Evolutionary conservation across 2,113 vertebrate genomes (phyloP).

Genomic region (Clarias batrachus): DNA sequence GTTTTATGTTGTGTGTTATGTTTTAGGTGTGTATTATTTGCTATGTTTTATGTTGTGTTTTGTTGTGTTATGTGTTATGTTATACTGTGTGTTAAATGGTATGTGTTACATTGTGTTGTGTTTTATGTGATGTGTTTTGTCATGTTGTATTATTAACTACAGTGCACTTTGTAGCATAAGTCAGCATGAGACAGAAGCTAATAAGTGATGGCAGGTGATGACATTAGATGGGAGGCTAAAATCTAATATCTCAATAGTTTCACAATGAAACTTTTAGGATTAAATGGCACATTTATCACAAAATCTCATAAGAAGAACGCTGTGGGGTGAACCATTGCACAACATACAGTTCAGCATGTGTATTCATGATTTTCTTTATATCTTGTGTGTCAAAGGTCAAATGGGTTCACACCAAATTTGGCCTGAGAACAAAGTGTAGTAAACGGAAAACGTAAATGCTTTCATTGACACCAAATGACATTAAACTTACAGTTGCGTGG

Average conservation of each 20-base stretch:
- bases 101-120: no score
- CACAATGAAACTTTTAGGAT: not conserved
- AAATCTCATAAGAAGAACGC: not conserved
- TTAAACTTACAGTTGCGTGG: not conserved
- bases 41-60: no score
- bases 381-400: not conserved
- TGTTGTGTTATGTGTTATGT: no score
- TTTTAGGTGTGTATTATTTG: no score
- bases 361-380: not conserved
- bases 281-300: not conserved
- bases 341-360: not conserved
- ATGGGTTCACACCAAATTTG: not conserved
- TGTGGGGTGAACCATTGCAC: not conserved
- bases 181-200: not conserved
- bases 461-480: not conserved
- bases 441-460: not conserved
- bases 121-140: not conserved
- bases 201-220: not conserved
- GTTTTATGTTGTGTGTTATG: no score
- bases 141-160: not conserved
- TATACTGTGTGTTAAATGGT: no score
- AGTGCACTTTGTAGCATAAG: not conserved
- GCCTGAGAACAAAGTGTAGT: not conserved
- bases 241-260: not conserved
- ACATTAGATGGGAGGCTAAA: not conserved